Conservation (phyloP, 2,113 vertebrate genomes). For the Aleadryas rufinucha region DNA sequence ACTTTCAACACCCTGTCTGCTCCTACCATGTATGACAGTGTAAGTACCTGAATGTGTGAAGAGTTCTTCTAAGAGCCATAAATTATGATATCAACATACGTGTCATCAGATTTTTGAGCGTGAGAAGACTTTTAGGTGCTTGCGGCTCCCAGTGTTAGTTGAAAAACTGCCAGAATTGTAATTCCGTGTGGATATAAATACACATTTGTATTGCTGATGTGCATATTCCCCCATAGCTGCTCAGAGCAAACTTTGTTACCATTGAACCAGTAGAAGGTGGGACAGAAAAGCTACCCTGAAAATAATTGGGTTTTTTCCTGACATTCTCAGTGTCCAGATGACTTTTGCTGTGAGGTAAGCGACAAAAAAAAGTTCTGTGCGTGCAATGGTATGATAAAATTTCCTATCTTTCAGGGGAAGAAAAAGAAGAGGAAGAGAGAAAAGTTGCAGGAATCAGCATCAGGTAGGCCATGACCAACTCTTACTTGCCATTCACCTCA, state of each 20-base stretch:
- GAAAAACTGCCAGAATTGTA: slow-evolving; percentile 14
- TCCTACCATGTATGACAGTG: slow-evolving; percentile 70
- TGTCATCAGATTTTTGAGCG: slow-evolving; percentile 32
- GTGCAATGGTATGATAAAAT: not conserved
- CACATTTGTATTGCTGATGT: not conserved
- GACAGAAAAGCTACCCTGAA: not conserved
- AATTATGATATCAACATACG: not conserved
- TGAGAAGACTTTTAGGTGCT: not conserved
- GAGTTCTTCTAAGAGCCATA: not conserved
- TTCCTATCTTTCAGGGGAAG: slow-evolving; percentile 89
- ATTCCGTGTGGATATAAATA: not conserved
- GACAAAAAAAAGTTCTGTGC: not conserved
- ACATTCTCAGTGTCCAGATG: not conserved
- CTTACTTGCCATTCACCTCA: not conserved
- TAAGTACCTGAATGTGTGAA: slow-evolving; percentile 44
- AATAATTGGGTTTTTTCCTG: not conserved
- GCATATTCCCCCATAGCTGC: not conserved
- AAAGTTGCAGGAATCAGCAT: slow-evolving; percentile 94
- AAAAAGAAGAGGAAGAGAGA: slow-evolving; percentile 99
- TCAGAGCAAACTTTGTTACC: not conserved
- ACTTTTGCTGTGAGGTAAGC: not conserved
- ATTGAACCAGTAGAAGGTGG: not conserved
- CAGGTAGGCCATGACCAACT: slow-evolving; percentile 78
- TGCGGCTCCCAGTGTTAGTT: not conserved
- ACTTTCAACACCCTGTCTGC: slow-evolving; percentile 79